Evolutionary conservation across 2,113 vertebrate genomes (phyloP).

Genomic region (Pimephales promelas): DNA sequence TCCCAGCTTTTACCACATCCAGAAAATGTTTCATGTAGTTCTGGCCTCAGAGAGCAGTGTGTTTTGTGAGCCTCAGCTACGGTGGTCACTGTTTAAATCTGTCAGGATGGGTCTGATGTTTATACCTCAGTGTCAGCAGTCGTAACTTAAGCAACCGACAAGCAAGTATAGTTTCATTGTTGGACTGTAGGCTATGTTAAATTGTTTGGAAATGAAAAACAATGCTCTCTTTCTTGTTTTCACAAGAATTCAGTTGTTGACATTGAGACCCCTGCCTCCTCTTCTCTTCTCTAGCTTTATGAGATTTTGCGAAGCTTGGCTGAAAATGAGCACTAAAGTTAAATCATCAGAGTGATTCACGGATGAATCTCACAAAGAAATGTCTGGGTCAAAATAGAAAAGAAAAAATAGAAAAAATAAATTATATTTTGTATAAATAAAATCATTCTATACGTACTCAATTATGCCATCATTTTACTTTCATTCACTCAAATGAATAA

Average conservation of each 20-base stretch:
- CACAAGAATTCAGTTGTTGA: conserved; percentile 13
- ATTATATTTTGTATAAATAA: neutral
- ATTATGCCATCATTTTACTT: neutral
- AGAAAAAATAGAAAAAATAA: neutral
- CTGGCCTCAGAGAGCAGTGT: neutral
- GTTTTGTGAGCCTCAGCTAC: neutral
- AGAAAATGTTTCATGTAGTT: neutral
- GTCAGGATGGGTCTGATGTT: conserved; percentile 56
- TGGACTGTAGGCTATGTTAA: conserved; percentile 18
- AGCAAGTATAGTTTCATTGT: conserved; percentile 28
- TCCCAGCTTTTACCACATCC: neutral
- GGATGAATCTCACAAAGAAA: neutral
- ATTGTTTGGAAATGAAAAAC: conserved; percentile 1
- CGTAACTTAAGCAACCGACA: neutral
- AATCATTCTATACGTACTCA: neutral
- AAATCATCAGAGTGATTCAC: conserved; percentile 1
- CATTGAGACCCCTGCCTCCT: neutral
- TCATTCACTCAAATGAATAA: no score
- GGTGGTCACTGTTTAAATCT: conserved; percentile 1
- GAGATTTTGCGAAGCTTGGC: neutral
- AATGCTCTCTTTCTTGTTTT: conserved; percentile 27
- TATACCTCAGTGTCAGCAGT: conserved; percentile 50
- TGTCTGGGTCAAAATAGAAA: neutral
- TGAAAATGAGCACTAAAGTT: neutral
- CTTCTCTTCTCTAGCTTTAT: neutral